Evolutionary conservation across 2,113 vertebrate genomes (phyloP).

Genomic region (Myanophis thanlyinensis): DNA sequence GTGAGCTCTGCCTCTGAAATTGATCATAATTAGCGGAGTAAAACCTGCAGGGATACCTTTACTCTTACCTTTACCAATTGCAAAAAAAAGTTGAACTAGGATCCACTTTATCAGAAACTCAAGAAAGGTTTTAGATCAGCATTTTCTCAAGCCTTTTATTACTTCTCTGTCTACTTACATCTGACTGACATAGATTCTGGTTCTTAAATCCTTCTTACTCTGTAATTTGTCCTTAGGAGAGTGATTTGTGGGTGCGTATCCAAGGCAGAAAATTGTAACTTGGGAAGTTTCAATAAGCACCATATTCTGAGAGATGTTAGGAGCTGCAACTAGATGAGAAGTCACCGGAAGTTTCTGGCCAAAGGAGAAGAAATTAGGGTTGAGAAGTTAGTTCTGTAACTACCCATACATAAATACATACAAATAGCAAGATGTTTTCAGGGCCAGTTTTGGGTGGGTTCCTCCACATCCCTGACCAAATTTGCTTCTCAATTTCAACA

Average conservation of each 20-base stretch:
- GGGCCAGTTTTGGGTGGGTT: neutral
- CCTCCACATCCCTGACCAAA: neutral
- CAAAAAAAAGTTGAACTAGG: neutral
- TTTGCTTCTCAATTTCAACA: neutral
- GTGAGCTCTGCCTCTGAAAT: neutral
- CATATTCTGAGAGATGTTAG: neutral
- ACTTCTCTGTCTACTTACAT: neutral
- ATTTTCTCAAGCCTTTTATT: neutral
- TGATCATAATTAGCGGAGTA: neutral
- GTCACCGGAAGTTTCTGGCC: neutral
- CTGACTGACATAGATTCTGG: neutral
- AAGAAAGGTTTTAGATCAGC: neutral
- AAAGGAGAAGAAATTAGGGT: neutral
- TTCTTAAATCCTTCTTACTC: neutral
- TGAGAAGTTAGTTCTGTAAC: no score
- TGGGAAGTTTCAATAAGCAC: neutral
- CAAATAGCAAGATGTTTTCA: neutral
- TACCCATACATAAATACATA: neutral
- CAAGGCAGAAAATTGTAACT: constrained; percentile 13
- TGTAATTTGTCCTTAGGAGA: constrained; percentile 17
- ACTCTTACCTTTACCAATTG: neutral
- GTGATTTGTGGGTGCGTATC: neutral
- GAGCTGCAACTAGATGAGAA: neutral
- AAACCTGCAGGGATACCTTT: neutral
- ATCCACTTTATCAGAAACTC: neutral